These are phyloP conservation scores for Montifringilla adamsi DNA, from an alignment of 2,113 vertebrate species.

Conservation along the genomic window DNA sequence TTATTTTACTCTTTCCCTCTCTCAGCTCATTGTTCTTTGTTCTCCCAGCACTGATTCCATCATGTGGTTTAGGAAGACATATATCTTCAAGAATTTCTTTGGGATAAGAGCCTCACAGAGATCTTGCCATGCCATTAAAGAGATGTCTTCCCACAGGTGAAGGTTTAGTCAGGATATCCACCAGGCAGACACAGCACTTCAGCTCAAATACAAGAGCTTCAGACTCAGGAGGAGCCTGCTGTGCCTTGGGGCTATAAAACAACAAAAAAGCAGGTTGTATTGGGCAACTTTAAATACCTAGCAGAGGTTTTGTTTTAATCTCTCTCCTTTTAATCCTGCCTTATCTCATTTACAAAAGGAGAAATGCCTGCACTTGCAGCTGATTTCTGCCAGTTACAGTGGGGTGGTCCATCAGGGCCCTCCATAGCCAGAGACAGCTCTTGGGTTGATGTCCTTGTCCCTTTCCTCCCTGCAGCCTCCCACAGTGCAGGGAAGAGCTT, in stretches of 20 bases:
- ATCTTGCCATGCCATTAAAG: not conserved
- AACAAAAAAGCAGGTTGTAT: not conserved
- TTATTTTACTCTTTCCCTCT: not conserved
- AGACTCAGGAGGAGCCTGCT: not conserved
- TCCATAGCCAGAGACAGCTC: not conserved
- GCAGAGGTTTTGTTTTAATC: not conserved
- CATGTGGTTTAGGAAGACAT: not conserved
- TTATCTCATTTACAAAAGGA: not conserved
- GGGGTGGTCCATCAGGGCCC: not conserved
- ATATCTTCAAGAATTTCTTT: not conserved
- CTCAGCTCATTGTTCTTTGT: not conserved
- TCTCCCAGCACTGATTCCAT: not conserved
- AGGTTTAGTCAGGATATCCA: not conserved
- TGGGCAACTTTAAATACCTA: not conserved
- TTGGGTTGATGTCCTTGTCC: not conserved
- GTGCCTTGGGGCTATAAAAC: not conserved
- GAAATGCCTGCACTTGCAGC: not conserved
- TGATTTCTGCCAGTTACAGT: not conserved
- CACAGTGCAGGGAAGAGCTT: fast-evolving
- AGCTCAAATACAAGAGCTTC: not conserved
- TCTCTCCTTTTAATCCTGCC: not conserved
- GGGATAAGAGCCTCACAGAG: not conserved
- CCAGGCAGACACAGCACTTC: not conserved
- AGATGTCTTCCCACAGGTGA: not conserved
- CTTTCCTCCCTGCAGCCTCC: not conserved